Evolutionary conservation across 1,140 invertebrate species (phyloP).

Genomic region (Papilio helenus): DNA sequence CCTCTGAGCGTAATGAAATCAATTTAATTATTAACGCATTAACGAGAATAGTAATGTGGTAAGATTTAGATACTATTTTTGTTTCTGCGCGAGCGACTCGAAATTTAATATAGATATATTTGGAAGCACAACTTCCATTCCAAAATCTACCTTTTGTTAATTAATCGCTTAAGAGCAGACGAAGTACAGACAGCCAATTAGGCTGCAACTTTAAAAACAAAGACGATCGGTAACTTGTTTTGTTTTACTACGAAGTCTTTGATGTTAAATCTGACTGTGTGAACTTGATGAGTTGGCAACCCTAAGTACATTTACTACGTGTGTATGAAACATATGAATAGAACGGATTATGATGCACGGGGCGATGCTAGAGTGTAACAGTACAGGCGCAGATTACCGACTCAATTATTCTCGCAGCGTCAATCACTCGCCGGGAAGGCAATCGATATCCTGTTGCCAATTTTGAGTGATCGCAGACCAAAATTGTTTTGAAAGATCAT

Average conservation of each 20-base stretch:
- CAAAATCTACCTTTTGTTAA: no score
- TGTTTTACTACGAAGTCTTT: not conserved
- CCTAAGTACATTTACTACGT: not conserved
- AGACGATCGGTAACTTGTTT: not conserved
- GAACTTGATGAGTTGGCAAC: not conserved
- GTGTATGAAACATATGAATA: not conserved
- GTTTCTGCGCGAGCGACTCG: no score
- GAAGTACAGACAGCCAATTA: not conserved
- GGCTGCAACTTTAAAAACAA: not conserved
- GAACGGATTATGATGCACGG: slow-evolving; percentile 12
- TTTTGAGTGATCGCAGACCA: slow-evolving; percentile 9
- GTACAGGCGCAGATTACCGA: not conserved
- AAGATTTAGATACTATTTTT: no score
- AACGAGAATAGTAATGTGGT: not conserved
- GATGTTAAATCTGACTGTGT: not conserved
- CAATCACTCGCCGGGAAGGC: slow-evolving; percentile 8
- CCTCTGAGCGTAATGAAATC: not conserved
- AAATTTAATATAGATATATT: no score
- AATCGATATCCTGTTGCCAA: not conserved
- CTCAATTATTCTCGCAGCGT: slow-evolving; percentile 20
- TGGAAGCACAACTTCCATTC: no score
- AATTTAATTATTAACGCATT: not conserved
- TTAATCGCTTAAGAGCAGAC: no score
- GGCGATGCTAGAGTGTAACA: slow-evolving; percentile 4
- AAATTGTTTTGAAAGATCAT: slow-evolving; percentile 11